Conservation (phyloP, 1,140 invertebrate genomes). For the Apis laboriosa region DNA sequence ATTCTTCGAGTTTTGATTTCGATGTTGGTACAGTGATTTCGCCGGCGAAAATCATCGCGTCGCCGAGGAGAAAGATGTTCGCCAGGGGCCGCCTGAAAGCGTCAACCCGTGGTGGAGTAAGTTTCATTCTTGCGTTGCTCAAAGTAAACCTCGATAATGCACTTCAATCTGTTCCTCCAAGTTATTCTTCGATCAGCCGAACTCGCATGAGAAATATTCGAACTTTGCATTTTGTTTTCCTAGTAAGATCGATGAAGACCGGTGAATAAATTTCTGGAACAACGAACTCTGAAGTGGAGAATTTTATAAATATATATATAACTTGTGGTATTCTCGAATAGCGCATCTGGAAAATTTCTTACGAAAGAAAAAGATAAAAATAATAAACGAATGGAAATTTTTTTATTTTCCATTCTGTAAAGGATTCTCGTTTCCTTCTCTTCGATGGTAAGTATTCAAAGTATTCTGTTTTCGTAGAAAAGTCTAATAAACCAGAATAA, state of each 20-base stretch:
- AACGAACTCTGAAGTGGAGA: not conserved
- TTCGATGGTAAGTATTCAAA: too few species aligned
- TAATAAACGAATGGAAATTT: too few species aligned
- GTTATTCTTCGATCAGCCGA: not conserved
- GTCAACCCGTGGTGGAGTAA: not conserved
- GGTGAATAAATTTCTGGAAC: not conserved
- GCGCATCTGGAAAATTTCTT: too few species aligned
- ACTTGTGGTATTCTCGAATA: too few species aligned
- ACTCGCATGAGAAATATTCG: not conserved
- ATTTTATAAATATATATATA: not conserved
- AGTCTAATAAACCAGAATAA: too few species aligned
- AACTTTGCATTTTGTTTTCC: not conserved
- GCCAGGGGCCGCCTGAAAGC: not conserved
- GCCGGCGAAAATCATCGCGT: not conserved
- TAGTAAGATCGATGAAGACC: not conserved
- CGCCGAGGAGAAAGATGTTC: not conserved
- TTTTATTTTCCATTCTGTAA: too few species aligned
- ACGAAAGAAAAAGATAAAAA: too few species aligned
- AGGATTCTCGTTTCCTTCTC: too few species aligned
- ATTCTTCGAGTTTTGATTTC: not conserved
- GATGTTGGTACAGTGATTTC: not conserved
- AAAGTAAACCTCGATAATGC: constrained; percentile 18
- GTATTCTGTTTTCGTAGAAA: too few species aligned
- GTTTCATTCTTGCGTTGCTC: not conserved
- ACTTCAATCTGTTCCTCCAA: not conserved